phyloP scores from a whole-genome alignment of 2,888 invertebrate genomes.

The Chrysolina haemoptera region DNA sequence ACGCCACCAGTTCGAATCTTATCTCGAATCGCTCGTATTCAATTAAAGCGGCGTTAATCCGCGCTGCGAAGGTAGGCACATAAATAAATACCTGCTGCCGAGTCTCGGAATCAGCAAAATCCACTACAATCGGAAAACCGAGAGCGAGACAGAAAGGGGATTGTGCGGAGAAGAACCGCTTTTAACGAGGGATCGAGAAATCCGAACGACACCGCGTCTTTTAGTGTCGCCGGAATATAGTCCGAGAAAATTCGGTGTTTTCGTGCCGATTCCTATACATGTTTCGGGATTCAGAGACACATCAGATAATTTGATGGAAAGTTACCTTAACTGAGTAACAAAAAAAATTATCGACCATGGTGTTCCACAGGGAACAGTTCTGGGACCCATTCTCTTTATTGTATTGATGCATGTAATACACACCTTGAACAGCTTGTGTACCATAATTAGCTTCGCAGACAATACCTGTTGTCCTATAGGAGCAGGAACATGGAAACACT shows the following conservation, averaged over 20 bases:
- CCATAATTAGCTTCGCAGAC: no score
- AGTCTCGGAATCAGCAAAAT: conserved; percentile 7
- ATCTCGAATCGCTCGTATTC: background rate
- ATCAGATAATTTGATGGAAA: no score
- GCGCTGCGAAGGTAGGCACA: background rate
- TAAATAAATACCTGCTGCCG: conserved; percentile 3
- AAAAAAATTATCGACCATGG: no score
- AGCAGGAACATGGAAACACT: no score
- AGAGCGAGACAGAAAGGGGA: conserved; percentile 5
- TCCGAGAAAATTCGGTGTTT: background rate
- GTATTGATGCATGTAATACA: no score
- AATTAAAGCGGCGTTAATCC: conserved; percentile 15
- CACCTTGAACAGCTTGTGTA: no score
- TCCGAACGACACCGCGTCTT: background rate
- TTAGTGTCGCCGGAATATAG: background rate
- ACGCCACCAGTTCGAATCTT: conserved; percentile 3
- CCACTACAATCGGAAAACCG: conserved; percentile 11
- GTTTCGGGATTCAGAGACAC: no score
- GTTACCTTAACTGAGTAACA: no score
- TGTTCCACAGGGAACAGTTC: no score
- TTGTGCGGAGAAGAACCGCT: background rate
- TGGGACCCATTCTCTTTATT: no score
- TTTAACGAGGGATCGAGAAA: conserved; percentile 7
- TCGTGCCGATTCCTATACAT: background rate
- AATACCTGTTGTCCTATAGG: no score